Percentiles rank a stretch among this genome's conserved stretches.
phyloP scores from a whole-genome alignment of 2,797 vertebrate genomes.

The Toxotes lorentzi region DNA sequence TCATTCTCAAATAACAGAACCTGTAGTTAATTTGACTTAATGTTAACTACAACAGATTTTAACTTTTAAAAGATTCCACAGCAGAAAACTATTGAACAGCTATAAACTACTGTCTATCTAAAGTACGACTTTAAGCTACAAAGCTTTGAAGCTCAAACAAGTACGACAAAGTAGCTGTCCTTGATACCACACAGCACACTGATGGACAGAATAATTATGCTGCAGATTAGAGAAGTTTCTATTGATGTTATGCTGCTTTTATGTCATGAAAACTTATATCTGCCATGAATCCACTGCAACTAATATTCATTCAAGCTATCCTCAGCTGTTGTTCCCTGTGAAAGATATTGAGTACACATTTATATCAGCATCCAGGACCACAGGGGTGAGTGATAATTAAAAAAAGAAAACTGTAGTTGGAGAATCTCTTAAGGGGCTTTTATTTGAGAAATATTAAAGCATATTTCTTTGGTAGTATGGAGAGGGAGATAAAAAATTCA shows the following conservation, averaged over 20 bases:
- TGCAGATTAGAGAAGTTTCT: background rate
- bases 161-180: background rate
- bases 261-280: background rate
- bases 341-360: background rate
- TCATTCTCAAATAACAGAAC: background rate
- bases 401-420: background rate
- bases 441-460: background rate
- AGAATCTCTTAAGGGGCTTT: background rate
- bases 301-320: background rate
- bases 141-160: background rate
- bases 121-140: too few species aligned
- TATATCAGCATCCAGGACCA: background rate
- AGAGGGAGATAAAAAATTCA: background rate
- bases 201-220: background rate
- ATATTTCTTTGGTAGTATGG: background rate
- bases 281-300: background rate
- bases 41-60: background rate
- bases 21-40: background rate
- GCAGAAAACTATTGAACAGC: too few species aligned
- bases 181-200: background rate
- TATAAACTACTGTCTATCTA: background rate
- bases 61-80: background rate
- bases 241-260: background rate
- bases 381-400: background rate
- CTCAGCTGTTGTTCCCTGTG: background rate